Base-by-base conservation (phyloP, 2,797 vertebrate genomes). In the Limnodromus scolopaceus region DNA sequence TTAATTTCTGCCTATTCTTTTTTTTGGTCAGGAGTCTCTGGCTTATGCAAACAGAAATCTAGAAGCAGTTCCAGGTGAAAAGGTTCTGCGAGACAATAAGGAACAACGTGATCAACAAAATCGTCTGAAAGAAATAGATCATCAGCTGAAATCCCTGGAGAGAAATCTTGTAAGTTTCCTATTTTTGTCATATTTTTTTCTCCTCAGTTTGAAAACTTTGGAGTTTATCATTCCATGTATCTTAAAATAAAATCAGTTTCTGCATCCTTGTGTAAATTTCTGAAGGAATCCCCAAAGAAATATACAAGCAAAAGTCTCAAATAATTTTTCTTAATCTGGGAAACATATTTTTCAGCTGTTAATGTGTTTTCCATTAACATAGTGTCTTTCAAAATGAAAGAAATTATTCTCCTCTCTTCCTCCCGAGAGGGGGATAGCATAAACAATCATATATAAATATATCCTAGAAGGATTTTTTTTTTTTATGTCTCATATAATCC, bases 111-210 rank as follows among this genome's bases (percentile, higher is more conserved):
- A 98, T 91, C 98, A 99, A 64, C 98, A 99, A 97, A 98, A 94
- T 81, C 98, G 98, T 43, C 98, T 99, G 93, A 98, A 94, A 96
- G 98, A 99, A 95, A 99, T 99, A 95, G 98, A 99, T 95, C 98
- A 98, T 93, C 98, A 99, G 89, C 98, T 99, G 98, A 98, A 98
- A 97, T 97, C 96, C 57, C 97, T 99, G 93, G 97, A 95, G 71
- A 96, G 74, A 92, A 89, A 86, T 49, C 36, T 57, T 86, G 97
- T 98, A 97, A 97, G 95, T 95, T 68, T 92, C 46, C n/a, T 71
- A 4, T 58, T 93, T 90, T 84, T 87, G 25, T 65, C 0, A 0
- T 34, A 13, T 32, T 85, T 82, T 77, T 45, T 18, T 43, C 46
- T 41, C 38, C 68, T 81, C 10, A 22, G 5, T 78, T 74, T 78